Conservation (phyloP, 2,797 vertebrate genomes). For the Microcaecilia unicolor region DNA sequence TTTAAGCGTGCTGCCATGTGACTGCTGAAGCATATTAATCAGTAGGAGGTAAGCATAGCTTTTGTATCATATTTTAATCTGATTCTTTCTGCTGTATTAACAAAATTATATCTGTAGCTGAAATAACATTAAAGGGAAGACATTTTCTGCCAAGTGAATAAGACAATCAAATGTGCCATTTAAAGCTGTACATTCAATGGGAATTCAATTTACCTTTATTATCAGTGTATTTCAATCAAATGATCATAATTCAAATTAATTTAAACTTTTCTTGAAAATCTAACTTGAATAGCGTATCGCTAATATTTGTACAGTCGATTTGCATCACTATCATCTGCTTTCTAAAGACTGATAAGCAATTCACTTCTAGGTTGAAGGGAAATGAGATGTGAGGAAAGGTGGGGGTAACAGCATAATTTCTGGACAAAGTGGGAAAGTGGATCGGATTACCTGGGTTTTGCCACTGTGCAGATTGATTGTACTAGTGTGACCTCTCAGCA, state of each 20-base stretch:
- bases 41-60: slow-evolving; percentile 33
- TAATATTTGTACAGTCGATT: slow-evolving; percentile 28
- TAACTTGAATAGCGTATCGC: slow-evolving; percentile 11
- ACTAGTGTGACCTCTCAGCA: too few relatives aligned
- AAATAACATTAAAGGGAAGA: slow-evolving; percentile 26
- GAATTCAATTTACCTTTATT: slow-evolving; percentile 32
- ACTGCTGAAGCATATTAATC: slow-evolving; percentile 46
- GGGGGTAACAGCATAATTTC: too few relatives aligned
- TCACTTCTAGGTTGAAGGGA: too few relatives aligned
- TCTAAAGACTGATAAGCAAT: too few relatives aligned
- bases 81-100: slow-evolving; percentile 29
- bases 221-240: slow-evolving; percentile 28
- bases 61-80: slow-evolving; percentile 41
- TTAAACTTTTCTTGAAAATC: slow-evolving; percentile 24
- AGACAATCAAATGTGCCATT: slow-evolving; percentile 27
- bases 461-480: too few relatives aligned
- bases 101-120: slow-evolving; percentile 32
- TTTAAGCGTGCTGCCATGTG: slow-evolving; percentile 35
- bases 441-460: too few relatives aligned
- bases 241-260: slow-evolving; percentile 17
- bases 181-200: slow-evolving; percentile 26
- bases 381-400: too few relatives aligned
- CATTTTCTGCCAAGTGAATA: slow-evolving; percentile 36
- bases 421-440: too few relatives aligned
- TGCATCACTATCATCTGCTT: too few relatives aligned